A percentile compares a stretch with the other conserved stretches of the same genome.
Conservation (phyloP, 2,888 invertebrate genomes). For the Cerceris ruficornis region DNA sequence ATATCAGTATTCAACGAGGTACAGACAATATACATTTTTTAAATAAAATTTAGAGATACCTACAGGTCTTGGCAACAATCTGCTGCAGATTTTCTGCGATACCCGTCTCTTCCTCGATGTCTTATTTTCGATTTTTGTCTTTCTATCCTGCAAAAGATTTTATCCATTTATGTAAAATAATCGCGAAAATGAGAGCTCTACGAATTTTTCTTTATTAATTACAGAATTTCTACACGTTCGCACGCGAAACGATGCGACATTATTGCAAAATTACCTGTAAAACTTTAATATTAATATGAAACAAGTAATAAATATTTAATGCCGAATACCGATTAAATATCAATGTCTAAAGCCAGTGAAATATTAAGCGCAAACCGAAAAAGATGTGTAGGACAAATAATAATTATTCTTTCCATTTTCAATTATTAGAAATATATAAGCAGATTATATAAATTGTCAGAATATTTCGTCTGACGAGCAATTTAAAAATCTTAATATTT, state of each 20-base stretch:
- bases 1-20: neutral
- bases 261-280: conserved; percentile 31
- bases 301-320: no score
- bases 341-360: no score
- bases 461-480: no score
- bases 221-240: conserved; percentile 42
- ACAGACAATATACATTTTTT: neutral
- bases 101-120: conserved; percentile 10
- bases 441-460: no score
- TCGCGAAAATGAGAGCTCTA: neutral
- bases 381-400: no score
- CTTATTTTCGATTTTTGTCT: conserved; percentile 21
- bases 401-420: no score
- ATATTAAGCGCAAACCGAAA: no score
- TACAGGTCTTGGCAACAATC: conserved; percentile 44
- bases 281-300: neutral
- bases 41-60: neutral
- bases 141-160: conserved; percentile 29
- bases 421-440: no score
- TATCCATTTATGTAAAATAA: neutral
- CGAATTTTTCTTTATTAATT: neutral
- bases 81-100: conserved; percentile 11
- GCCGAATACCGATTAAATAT: no score
- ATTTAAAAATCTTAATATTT: no score
- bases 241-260: conserved; percentile 30